Evolutionary conservation across 1,140 invertebrate genomes (phyloP).

Genomic region (Lasioglossum albipes): DNA sequence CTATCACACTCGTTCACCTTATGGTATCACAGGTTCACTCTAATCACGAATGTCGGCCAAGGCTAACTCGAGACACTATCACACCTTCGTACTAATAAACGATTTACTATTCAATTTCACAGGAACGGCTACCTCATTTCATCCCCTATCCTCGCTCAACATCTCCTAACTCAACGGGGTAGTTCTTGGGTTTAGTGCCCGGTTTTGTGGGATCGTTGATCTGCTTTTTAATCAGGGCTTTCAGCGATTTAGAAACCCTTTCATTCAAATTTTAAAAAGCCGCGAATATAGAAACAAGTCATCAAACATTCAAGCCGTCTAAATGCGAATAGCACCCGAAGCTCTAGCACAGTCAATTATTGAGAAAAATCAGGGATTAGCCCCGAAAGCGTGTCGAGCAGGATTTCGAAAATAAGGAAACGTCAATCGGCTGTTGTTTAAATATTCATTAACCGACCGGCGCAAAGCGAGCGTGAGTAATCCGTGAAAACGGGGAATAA

Average conservation of each 20-base stretch:
- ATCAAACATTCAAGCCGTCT: too few relatives aligned
- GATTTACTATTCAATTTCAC: constrained; percentile 76
- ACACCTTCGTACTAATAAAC: constrained; percentile 77
- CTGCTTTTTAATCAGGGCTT: too few relatives aligned
- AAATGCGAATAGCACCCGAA: too few relatives aligned
- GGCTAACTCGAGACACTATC: constrained; percentile 72
- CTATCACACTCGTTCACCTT: constrained; percentile 67
- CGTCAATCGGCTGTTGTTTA: background rate
- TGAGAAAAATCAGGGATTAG: too few relatives aligned
- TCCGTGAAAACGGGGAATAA: constrained; percentile 8
- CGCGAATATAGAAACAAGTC: too few relatives aligned
- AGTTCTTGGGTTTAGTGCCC: too few relatives aligned
- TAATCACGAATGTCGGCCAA: constrained; percentile 66
- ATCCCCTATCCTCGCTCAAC: background rate
- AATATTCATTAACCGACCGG: background rate
- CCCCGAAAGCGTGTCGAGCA: too few relatives aligned
- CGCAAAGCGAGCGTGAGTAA: constrained; percentile 20
- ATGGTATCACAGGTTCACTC: constrained; percentile 68
- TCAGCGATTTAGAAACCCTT: too few relatives aligned
- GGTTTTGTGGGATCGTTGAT: too few relatives aligned
- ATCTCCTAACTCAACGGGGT: background rate
- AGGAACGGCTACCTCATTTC: constrained; percentile 49
- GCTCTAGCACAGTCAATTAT: too few relatives aligned
- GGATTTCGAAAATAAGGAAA: background rate
- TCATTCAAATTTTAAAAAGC: too few relatives aligned